Conservation (phyloP, 2,113 vertebrate species). For the Candoia aspera region DNA sequence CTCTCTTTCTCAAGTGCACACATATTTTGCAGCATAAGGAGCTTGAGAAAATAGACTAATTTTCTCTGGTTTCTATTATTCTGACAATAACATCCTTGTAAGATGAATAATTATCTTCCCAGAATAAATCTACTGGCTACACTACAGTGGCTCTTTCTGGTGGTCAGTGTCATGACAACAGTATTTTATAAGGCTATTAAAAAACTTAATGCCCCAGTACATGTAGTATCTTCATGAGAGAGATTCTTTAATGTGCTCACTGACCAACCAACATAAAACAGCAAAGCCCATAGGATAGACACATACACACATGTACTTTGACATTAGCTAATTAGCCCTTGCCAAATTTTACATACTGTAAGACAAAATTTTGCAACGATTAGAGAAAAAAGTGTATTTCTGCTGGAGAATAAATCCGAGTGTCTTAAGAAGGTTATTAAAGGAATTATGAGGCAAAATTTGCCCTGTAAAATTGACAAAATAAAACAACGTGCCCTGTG, state of each 20-base stretch:
- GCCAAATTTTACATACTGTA: neutral
- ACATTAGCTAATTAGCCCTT: neutral
- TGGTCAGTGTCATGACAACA: neutral
- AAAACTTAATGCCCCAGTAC: neutral
- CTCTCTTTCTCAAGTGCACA: neutral
- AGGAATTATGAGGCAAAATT: neutral
- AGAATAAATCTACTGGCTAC: neutral
- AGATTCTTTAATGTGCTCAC: neutral
- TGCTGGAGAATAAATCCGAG: neutral
- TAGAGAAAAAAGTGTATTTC: neutral
- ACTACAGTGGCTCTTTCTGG: neutral
- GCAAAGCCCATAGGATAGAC: neutral
- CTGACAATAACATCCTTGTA: neutral
- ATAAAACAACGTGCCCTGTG: neutral
- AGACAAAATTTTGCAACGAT: neutral
- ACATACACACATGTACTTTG: neutral
- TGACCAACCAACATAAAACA: neutral
- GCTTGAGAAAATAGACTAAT: neutral
- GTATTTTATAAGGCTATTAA: neutral
- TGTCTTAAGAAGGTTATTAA: neutral
- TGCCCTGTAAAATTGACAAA: neutral
- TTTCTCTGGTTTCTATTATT: neutral
- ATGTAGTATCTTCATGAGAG: neutral
- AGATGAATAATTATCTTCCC: neutral
- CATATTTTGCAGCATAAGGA: neutral